Evolutionary conservation across 1,140 invertebrate genomes (phyloP).

Genomic region (Temnothorax longispinosus): DNA sequence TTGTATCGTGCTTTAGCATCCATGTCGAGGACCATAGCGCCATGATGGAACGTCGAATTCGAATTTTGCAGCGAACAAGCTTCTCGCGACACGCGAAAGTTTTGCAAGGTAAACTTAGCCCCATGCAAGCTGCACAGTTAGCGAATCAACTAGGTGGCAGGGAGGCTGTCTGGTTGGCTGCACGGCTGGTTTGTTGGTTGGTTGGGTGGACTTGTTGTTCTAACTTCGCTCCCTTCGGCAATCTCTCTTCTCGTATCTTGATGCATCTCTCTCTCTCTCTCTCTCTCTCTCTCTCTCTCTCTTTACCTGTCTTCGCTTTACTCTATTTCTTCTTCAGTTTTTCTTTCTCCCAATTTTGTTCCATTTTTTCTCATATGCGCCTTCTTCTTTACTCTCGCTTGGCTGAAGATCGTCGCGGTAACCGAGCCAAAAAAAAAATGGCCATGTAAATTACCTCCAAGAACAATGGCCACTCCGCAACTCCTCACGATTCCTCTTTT

Average conservation of each 20-base stretch:
- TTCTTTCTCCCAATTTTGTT: neutral
- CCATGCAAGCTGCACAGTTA: slow-evolving; percentile 74
- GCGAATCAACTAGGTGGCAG: slow-evolving; percentile 56
- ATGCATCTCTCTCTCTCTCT: slow-evolving; percentile 35
- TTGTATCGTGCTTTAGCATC: slow-evolving; percentile 11
- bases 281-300: slow-evolving; percentile 36
- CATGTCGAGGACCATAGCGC: slow-evolving; percentile 30
- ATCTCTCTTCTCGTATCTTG: slow-evolving; percentile 60
- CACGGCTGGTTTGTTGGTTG: slow-evolving; percentile 68
- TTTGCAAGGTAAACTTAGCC: slow-evolving; percentile 83
- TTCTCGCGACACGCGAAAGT: slow-evolving; percentile 74
- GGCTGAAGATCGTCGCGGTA: slow-evolving; percentile 65
- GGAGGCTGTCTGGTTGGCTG: slow-evolving; percentile 75
- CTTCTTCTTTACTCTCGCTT: slow-evolving; percentile 20
- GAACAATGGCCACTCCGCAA: slow-evolving; percentile 69
- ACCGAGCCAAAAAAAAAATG: slow-evolving; percentile 62
- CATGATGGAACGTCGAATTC: slow-evolving; percentile 66
- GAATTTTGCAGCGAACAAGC: slow-evolving; percentile 57
- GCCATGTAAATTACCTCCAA: slow-evolving; percentile 76
- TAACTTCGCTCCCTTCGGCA: slow-evolving; percentile 76
- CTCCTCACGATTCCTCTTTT: slow-evolving; percentile 55
- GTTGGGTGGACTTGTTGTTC: slow-evolving; percentile 80
- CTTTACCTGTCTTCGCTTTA: slow-evolving; percentile 17
- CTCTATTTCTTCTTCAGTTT: slow-evolving; percentile 47
- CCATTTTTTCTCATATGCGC: slow-evolving; percentile 12